Evolutionary conservation across 1,140 invertebrate species (phyloP).

Genomic region (Leptonema lineaticorne): DNA sequence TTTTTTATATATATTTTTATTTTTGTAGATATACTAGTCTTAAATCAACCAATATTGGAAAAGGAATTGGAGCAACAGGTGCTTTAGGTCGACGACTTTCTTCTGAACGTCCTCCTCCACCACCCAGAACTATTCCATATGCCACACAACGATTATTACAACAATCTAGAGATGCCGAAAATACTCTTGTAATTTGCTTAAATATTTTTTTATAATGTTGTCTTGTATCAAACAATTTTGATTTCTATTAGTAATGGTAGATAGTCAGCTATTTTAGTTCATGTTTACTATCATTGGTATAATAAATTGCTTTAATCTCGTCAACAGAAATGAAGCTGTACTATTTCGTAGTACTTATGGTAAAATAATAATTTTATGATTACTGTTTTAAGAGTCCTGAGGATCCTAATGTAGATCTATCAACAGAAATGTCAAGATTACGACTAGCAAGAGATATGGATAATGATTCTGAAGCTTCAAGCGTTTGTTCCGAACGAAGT

Average conservation of each 20-base stretch:
- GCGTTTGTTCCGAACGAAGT: constrained; percentile 89
- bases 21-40: constrained; percentile 12
- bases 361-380: background rate
- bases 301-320: no score
- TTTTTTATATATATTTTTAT: background rate
- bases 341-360: background rate
- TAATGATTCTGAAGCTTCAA: constrained; percentile 92
- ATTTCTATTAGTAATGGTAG: no score
- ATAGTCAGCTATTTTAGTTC: no score
- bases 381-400: constrained; percentile 49
- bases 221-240: background rate
- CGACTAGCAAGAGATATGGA: constrained; percentile 69
- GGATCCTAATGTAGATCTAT: constrained; percentile 41
- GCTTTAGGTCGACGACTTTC: constrained; percentile 46
- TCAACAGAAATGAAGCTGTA: background rate
- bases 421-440: constrained; percentile 38
- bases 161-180: constrained; percentile 86
- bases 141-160: constrained; percentile 76
- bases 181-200: constrained; percentile 31
- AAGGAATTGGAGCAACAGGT: constrained; percentile 23
- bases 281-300: no score
- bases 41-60: constrained; percentile 2
- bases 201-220: background rate
- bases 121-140: constrained; percentile 57
- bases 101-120: constrained; percentile 55